Evolutionary conservation across 2,113 vertebrate species (phyloP).

Genomic region (Pterocles burchelli): DNA sequence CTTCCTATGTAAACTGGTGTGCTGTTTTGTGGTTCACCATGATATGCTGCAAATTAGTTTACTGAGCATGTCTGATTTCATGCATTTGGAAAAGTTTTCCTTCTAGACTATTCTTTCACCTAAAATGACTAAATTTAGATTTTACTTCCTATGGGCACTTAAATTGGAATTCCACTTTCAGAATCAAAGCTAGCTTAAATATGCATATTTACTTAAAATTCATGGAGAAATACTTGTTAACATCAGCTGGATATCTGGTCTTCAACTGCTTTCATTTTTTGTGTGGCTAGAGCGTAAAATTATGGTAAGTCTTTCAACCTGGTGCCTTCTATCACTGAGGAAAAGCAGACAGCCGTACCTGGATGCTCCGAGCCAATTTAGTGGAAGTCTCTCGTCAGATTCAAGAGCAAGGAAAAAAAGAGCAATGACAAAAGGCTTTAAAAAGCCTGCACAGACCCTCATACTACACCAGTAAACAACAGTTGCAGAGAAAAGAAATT

Average conservation of each 20-base stretch:
- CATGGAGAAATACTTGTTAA: neutral
- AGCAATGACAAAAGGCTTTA: neutral
- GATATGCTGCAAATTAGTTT: neutral
- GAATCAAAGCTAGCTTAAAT: neutral
- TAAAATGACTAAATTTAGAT: neutral
- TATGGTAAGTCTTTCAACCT: neutral
- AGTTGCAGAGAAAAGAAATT: neutral
- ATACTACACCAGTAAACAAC: neutral
- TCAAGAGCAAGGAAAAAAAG: neutral
- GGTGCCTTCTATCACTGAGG: neutral
- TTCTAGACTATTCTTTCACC: neutral
- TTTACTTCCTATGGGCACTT: neutral
- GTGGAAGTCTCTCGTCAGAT: neutral
- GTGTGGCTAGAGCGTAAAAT: neutral
- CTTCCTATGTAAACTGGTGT: neutral
- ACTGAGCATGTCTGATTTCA: neutral
- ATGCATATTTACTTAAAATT: neutral
- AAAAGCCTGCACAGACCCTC: neutral
- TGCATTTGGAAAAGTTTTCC: neutral
- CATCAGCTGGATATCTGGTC: neutral
- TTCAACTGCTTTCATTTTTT: neutral
- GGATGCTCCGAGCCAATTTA: neutral
- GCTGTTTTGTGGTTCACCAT: neutral
- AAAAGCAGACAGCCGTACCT: neutral
- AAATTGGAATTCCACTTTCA: neutral